Base-by-base conservation (phyloP, 2,113 vertebrate species). In the Bubo blakistoni region DNA sequence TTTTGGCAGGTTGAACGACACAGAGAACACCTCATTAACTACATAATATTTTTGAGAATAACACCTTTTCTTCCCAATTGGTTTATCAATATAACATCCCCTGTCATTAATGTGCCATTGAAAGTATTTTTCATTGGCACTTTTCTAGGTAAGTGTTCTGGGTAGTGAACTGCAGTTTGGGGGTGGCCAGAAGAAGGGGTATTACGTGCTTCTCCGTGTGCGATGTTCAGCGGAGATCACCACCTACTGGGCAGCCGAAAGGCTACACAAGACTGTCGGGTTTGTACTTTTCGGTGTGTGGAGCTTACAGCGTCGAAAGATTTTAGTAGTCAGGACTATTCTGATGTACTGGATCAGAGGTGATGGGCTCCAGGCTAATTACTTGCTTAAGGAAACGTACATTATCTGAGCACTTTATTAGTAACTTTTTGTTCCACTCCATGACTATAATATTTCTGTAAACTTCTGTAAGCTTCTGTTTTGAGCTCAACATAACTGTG, bases 61-160 rank as follows among this genome's bases (percentile, higher is more conserved):
- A 99, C 99, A 13, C 99, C 99, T 36, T 99, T 99, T 94, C 99
- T 99, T 92, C 99, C 99, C 34, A 99, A 99, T 96, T 99, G 99
- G 99, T 99, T 99, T 98, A 99, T 99, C 98, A 99, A 99, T 97
- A 99, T 99, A 96, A 99, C 99, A 36, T 99, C 99, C 80, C 99
- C 99, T 84, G 98, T 99, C 95, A 99, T 99, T 97, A 99, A 99
- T 4, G 99, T 99, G 92, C 99, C 99, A 93, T 85, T 99, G 95
- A 99, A 99, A 93, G 98, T 99, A 79, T 99, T 99, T 98, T 99
- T 99, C 98, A 95, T 99, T 63, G 99, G 99, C 72, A 99, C 99
- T 72, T 99, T 99, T 96, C 97, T 99, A 86, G 99, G 99, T 99
- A 98, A 99, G 98, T 76, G 24, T 51, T 94, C 30, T 94, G 38